Percentiles rank a stretch among this genome's conserved stretches.
phyloP scores from a whole-genome alignment of 2,113 vertebrate species.

The Callipepla californica region DNA sequence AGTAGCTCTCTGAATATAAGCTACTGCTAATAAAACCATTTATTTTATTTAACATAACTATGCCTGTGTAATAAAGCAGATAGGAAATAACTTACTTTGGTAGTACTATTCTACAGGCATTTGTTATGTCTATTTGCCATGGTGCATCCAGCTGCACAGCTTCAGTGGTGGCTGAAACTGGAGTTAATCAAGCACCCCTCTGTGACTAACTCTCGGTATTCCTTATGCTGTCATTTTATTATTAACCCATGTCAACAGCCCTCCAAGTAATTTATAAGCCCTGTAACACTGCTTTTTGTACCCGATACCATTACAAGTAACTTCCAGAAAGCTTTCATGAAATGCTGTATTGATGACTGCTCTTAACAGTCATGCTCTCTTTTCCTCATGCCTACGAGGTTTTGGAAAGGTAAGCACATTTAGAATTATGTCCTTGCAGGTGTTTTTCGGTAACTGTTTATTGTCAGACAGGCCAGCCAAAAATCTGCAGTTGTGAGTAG shows the following conservation, averaged over 20 bases:
- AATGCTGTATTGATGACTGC: neutral
- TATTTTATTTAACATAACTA: neutral
- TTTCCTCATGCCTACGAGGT: neutral
- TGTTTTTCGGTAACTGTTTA: conserved; percentile 23
- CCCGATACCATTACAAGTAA: conserved; percentile 41
- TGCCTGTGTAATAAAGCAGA: conserved; percentile 4
- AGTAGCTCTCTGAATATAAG: neutral
- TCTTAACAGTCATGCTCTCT: neutral
- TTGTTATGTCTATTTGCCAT: neutral
- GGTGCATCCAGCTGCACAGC: neutral
- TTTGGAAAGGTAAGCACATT: conserved; percentile 5
- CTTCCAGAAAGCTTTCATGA: conserved; percentile 18
- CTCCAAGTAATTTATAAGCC: conserved; percentile 39
- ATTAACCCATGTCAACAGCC: conserved; percentile 35
- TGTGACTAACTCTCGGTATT: neutral
- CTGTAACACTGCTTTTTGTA: neutral
- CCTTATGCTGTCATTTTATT: neutral
- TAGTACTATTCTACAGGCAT: neutral
- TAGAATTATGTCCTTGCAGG: neutral
- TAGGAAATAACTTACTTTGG: neutral
- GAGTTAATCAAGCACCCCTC: neutral
- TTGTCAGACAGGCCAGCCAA: neutral
- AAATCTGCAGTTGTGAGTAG: neutral
- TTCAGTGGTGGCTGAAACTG: neutral
- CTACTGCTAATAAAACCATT: neutral